phyloP scores from a whole-genome alignment of 2,113 vertebrate species.

The Melanostigma gelatinosum region DNA sequence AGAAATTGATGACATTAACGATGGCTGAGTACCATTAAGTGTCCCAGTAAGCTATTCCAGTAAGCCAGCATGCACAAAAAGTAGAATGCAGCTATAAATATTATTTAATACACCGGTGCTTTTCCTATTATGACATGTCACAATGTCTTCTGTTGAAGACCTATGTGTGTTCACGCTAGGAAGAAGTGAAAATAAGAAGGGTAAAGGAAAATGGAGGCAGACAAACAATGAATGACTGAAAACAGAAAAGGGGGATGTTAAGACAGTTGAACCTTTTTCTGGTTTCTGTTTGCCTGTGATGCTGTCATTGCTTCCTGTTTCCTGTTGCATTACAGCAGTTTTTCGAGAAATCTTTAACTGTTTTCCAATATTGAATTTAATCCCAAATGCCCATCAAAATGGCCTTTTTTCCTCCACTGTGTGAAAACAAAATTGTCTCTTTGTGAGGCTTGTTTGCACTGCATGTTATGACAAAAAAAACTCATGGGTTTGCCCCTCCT shows the following conservation, averaged over 20 bases:
- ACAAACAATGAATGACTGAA: background rate
- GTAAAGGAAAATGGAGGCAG: background rate
- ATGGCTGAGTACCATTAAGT: background rate
- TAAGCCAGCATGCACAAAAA: background rate
- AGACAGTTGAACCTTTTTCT: background rate
- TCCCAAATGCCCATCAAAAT: background rate
- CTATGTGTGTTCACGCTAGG: background rate
- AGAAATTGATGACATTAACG: background rate
- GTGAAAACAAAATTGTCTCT: background rate
- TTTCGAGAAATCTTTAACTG: background rate
- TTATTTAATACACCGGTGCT: background rate
- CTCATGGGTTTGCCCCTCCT: background rate
- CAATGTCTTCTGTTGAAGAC: background rate
- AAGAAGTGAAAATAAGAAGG: background rate
- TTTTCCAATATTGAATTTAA: background rate
- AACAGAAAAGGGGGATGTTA: background rate
- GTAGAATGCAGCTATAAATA: background rate
- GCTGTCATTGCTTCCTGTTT: background rate
- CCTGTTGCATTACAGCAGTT: background rate
- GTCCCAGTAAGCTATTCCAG: background rate
- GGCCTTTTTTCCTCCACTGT: background rate
- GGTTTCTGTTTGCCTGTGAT: background rate
- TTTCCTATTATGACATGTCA: background rate
- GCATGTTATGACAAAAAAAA: slow-evolving; percentile 1
- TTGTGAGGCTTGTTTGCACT: slow-evolving; percentile 21